phyloP scores from a whole-genome alignment of 1,140 invertebrate species.

The Dufourea novaeangliae region DNA sequence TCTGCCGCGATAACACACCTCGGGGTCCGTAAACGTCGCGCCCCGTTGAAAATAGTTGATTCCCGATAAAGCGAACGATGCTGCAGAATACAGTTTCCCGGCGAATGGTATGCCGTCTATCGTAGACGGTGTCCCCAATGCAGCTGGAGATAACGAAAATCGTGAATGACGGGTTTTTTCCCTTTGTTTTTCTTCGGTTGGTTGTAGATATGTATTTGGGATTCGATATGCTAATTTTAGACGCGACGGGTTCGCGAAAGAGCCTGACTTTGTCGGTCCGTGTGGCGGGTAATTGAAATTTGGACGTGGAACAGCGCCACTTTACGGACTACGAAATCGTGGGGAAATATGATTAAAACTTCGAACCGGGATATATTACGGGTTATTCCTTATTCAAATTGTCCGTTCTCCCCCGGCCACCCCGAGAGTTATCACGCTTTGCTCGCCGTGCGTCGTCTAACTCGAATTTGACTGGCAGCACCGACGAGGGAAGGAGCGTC shows the following conservation, averaged over 20 bases:
- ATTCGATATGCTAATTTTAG: no score
- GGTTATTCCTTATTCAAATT: slow-evolving; percentile 24
- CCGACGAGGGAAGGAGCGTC: neutral
- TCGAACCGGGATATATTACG: neutral
- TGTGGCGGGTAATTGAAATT: slow-evolving; percentile 19
- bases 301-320: neutral
- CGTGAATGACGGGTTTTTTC: neutral
- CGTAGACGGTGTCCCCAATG: neutral
- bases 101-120: neutral
- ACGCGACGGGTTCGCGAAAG: neutral
- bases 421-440: neutral
- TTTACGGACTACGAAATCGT: neutral
- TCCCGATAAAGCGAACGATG: neutral
- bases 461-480: slow-evolving; percentile 38
- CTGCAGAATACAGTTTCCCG: neutral
- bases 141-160: neutral
- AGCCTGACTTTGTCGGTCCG: neutral
- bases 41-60: neutral
- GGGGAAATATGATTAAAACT: slow-evolving; percentile 17
- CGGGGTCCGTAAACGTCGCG: no score
- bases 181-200: neutral
- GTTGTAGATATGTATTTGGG: neutral
- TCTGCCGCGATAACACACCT: neutral
- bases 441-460: neutral
- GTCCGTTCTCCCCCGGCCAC: neutral